Evolutionary conservation across 2,113 vertebrate genomes (phyloP), one percentile per base, ranked within the genome.

Genomic region (Craseonycteris thonglongyai): DNA sequence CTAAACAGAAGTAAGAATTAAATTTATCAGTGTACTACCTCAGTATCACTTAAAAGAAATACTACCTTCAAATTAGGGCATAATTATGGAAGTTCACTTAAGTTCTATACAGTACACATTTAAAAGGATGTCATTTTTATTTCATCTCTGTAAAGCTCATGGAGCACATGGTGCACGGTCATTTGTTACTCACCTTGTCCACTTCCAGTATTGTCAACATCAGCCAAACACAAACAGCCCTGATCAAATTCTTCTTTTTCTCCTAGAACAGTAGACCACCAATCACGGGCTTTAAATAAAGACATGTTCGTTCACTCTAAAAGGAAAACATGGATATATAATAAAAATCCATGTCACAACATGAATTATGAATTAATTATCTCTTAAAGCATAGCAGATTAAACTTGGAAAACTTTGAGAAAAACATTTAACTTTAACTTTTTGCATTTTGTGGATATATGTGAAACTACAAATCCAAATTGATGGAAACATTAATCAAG

Each of bases 241-340:
- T 99, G 99, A 96, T 99, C 99, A 98, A 99, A 99, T 97, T 99
- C 99, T 98, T 99, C 99, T 24, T 99, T 99, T 88, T 99, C 98
- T 63, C 99, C 99, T 63, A 99, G 98, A 58, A 96, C 38, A 5
- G 98, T 97, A 28, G 99, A 99, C 99, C 99, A 99, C 99, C 99
- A 99, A 68, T 99, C 99, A 80, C 99, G 99, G 15, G 99, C 99
- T 98, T 99, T 99, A 98, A 99, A 99, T 95, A 99, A 98, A 18
- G 99, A 99, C 99, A 99, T 99, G 95, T 93, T 98, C 94, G 95
- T 95, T 98, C 97, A 98, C 96, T 96, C 96, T 95, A 88, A 98
- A 96, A 98, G 88, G 45, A 65, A 97, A 96, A 35, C 9, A 80
- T 94, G 75, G 15, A 11, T 94, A 84, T 93, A 92, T 38, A 68